Evolutionary conservation across 2,797 vertebrate species (phyloP), one percentile per base, ranked within the genome.

Genomic region (Sebastes steindachneri): DNA sequence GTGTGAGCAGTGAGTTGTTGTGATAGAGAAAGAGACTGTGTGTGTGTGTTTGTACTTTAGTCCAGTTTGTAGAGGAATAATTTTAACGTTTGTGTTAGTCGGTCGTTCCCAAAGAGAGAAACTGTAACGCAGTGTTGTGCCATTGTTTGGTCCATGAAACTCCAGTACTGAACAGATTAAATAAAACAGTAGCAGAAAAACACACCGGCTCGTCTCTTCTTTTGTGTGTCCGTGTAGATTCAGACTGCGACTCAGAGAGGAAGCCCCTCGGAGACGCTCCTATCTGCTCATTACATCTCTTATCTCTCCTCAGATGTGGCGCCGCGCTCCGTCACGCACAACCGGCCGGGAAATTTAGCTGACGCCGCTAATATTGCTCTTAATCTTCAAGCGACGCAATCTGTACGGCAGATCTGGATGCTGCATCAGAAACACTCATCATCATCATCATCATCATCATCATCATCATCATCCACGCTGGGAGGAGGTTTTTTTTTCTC

Each of bases 31-130:
- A 73, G 76, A 83, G 58, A 81, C 58, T 14, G 35, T 37, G 35
- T 77, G 64, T 89, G 75, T 86, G 29, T 82, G 83, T 88, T 54
- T 90, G 85, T 91, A 80, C 85, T 88, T 90, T 82, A 89, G 89
- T 88, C 86, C 77, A 86, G 88, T 90, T 91, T 93, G 83, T 93
- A 90, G 83, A 92, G 85, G 82, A 90, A 87, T 90, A 35, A 90
- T 88, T 90, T 86, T 82, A 87, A 91, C 65, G 23, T 92, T 82
- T 92, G 87, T 92, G 83, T 91, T 92, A 93, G 91, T 88, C 68
- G 41, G 89, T 93, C 88, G 88, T 92, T 92, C 89, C 93, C 92
- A 94, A 93, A 94, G 93, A 94, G 70, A 91, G 89, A 90, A 92
- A 85, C 66, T 92, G 89, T 94, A 89, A 91, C 62, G 62, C 89